These are phyloP conservation scores for Diarsia mendica DNA, from an alignment of 2,888 invertebrate species.

Conservation along the genomic window DNA sequence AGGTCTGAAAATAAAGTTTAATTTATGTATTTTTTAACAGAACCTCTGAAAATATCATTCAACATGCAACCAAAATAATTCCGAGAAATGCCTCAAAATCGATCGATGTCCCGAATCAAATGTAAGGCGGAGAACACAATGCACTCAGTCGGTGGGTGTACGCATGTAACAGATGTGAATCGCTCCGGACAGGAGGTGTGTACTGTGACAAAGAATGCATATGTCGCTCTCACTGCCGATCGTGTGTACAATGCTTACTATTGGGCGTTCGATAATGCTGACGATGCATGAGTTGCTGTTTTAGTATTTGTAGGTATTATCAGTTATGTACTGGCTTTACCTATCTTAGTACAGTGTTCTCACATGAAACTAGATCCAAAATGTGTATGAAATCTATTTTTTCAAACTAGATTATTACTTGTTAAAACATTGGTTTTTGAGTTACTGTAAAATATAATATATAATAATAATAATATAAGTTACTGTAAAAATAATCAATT, in stretches of 20 bases:
- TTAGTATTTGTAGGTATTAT: constrained; percentile 42
- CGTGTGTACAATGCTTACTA: constrained; percentile 72
- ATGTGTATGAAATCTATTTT: too few relatives aligned
- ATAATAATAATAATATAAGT: too few relatives aligned
- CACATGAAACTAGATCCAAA: neutral
- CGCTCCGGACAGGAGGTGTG: constrained; percentile 78
- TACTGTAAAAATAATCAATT: neutral
- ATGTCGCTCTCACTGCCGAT: constrained; percentile 75
- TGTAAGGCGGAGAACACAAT: constrained; percentile 76
- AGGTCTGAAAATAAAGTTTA: too few relatives aligned
- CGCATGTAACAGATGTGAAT: constrained; percentile 85
- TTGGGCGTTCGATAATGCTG: constrained; percentile 80
- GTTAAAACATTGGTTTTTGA: neutral
- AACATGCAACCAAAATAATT: neutral
- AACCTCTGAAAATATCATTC: neutral
- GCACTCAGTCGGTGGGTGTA: constrained; percentile 80
- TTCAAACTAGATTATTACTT: neutral
- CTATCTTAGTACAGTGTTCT: neutral
- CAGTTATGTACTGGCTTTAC: constrained; percentile 12
- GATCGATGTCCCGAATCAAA: constrained; percentile 51
- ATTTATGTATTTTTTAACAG: neutral
- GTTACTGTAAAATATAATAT: too few relatives aligned
- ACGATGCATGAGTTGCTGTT: constrained; percentile 80
- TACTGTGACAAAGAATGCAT: constrained; percentile 82
- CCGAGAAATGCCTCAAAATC: constrained; percentile 20